These are phyloP conservation scores for Megatriorchis doriae DNA, from an alignment of 2,113 vertebrate species.

Conservation along the genomic window DNA sequence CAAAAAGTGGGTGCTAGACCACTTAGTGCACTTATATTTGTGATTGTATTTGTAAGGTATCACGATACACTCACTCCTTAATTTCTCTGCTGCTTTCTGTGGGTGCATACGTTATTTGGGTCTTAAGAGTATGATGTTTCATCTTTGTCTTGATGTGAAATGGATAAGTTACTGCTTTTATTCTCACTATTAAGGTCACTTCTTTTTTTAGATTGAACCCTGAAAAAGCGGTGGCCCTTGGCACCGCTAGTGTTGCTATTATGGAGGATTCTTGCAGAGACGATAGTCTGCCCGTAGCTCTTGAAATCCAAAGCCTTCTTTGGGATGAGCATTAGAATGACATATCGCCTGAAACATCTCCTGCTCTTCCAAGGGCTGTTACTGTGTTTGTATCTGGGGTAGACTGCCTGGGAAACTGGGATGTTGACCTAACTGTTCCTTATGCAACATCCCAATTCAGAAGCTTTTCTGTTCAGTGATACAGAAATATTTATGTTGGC, in stretches of 20 bases:
- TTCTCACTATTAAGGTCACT: neutral
- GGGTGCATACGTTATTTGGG: neutral
- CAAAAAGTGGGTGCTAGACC: neutral
- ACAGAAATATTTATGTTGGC: constrained; percentile 57
- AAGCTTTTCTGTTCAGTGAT: neutral
- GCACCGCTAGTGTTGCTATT: fast-evolving
- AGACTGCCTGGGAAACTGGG: neutral
- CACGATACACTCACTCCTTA: fast-evolving
- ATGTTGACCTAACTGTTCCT: neutral
- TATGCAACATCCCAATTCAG: neutral
- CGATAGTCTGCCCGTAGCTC: neutral
- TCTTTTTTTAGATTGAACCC: neutral
- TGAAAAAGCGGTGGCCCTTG: neutral
- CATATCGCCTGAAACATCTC: neutral
- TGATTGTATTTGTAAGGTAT: neutral
- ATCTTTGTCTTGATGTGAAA: neutral
- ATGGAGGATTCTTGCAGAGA: neutral
- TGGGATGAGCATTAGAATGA: neutral
- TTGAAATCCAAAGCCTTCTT: neutral
- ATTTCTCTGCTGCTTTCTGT: neutral
- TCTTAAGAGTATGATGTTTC: neutral
- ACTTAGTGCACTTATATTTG: neutral
- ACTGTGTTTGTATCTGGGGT: fast-evolving
- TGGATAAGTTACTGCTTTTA: neutral
- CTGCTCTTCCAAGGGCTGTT: neutral